Conservation (phyloP, 37 sponge, comb jelly and placozoan genomes). For the Amphimedon queenslandica region DNA sequence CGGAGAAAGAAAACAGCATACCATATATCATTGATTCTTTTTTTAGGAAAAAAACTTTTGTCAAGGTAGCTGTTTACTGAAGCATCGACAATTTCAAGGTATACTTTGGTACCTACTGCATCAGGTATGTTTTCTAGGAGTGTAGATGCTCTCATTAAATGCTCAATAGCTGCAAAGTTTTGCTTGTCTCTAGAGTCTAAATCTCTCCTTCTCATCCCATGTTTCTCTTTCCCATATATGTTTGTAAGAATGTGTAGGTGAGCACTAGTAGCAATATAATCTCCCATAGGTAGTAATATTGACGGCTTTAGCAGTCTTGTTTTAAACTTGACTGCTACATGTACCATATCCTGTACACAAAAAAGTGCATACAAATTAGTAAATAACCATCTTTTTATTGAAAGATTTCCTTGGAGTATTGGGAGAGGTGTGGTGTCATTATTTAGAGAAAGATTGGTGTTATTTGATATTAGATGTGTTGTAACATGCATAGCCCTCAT, state of each 20-base stretch:
- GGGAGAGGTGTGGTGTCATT: background rate
- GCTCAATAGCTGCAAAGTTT: slow-evolving; percentile 11
- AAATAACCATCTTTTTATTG: slow-evolving; percentile 1
- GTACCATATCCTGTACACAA: slow-evolving; percentile 23
- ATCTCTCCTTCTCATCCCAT: slow-evolving; percentile 30
- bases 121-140: slow-evolving; percentile 9
- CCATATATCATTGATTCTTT: slow-evolving; percentile 18
- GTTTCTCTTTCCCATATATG: slow-evolving; percentile 20
- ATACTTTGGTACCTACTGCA: slow-evolving; percentile 14
- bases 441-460: background rate
- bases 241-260: slow-evolving; percentile 8
- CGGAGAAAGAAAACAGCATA: slow-evolving; percentile 20
- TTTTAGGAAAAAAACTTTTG: slow-evolving; percentile 4
- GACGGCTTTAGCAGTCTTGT: slow-evolving; percentile 24
- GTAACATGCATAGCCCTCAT: slow-evolving; percentile 17
- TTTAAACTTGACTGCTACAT: slow-evolving; percentile 41
- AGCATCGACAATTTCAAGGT: slow-evolving; percentile 2
- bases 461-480: background rate
- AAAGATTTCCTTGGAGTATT: background rate
- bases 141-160: background rate
- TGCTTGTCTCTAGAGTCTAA: slow-evolving; percentile 36
- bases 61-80: slow-evolving; percentile 23
- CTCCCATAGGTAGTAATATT: slow-evolving; percentile 13
- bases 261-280: slow-evolving; percentile 2
- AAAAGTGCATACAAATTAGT: background rate